Base-by-base conservation (phyloP, 2,113 vertebrate species). In the Campylomormyrus tamandua region DNA sequence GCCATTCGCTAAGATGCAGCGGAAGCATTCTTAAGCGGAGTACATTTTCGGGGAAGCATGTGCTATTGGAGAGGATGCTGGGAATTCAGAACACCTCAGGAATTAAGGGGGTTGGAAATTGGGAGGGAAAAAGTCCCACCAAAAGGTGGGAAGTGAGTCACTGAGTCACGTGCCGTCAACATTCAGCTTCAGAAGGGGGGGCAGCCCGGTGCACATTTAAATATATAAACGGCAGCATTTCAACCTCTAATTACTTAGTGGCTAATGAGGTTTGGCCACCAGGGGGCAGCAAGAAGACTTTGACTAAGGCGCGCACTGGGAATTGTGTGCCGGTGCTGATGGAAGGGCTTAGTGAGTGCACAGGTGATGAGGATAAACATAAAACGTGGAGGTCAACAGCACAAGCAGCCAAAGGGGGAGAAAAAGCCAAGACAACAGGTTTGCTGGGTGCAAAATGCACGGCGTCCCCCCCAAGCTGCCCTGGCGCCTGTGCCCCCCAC, bases 271-370 rank as follows among this genome's bases (percentile, higher is more conserved):
- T 45, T 90, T 66, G 91, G 92, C 93, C 86, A 90, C 83, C 88
- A 90, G 92, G 85, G 93, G 94, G 93, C 91, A 90, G 91, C 92
- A 84, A 90, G 91, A 91, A 90, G 90, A 90, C 27, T 89, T 88
- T 92, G 90, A 90, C 91, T 91, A 92, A 91, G 91, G 88, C 91
- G 56, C 84, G 85, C 89, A 49, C 89, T 90, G 84, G 88, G 91
- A 85, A 89, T 91, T 21, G 84, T 90, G 91, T 83, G 66, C 90
- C 89, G 92, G 91, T 19, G 92, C 92, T 92, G 91, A 88, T 62
- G 83, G 90, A 90, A 48, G 74, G 62, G 17, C 15, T 74, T 10
- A 77, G 45, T 56, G 52, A 89, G 87, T 86, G 46, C 52, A 89
- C 49, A 88, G 56, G 83, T 89, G 80, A 84, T 31, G 53, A 46